These are phyloP conservation scores for Heloderma charlesbogerti DNA, from an alignment of 2,113 vertebrate genomes.

Conservation along the genomic window DNA sequence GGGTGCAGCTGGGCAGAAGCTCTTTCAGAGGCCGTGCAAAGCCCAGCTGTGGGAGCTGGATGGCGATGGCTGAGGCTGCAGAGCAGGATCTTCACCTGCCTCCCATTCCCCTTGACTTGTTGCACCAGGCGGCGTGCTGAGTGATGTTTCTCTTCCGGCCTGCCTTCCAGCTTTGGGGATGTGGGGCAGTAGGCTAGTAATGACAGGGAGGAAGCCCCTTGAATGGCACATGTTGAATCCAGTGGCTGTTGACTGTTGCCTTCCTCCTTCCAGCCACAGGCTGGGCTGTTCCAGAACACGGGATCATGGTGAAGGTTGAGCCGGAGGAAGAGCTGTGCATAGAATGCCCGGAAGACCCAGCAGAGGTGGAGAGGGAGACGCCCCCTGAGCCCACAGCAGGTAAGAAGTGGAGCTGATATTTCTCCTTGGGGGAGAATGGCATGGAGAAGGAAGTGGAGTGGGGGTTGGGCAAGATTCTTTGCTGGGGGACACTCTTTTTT, in stretches of 20 bases:
- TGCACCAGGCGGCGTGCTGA: no score
- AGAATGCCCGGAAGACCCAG: neutral
- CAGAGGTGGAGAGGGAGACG: accelerated
- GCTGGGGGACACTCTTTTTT: neutral
- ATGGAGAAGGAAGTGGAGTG: neutral
- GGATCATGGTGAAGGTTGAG: constrained; percentile 19
- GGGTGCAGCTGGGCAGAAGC: neutral
- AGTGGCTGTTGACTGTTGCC: no score
- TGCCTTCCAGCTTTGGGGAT: neutral
- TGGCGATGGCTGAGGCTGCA: no score
- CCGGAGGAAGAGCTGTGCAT: neutral
- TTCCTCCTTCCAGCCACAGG: neutral
- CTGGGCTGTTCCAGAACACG: neutral
- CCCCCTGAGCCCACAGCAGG: neutral
- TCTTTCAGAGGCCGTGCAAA: no score
- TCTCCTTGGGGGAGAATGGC: neutral
- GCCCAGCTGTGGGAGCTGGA: no score
- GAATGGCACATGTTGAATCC: neutral
- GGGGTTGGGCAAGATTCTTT: neutral
- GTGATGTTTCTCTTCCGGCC: no score
- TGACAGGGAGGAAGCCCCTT: no score
- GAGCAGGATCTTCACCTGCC: no score
- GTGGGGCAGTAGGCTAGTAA: no score
- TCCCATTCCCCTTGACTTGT: no score
- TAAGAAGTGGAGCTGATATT: neutral